Evolutionary conservation across 2,888 invertebrate genomes (phyloP).

Genomic region (Morinoia aosen): DNA sequence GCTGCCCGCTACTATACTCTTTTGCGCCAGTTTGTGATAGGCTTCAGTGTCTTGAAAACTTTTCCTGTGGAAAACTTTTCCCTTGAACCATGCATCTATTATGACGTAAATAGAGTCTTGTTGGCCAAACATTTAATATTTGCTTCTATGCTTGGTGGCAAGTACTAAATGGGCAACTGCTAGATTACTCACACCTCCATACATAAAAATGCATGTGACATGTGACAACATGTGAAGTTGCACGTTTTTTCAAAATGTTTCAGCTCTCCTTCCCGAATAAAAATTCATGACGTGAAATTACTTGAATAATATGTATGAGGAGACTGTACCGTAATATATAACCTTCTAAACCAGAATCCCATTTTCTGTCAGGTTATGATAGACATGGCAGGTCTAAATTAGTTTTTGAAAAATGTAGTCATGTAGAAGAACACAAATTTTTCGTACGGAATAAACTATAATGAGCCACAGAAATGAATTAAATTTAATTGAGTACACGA

Average conservation of each 20-base stretch:
- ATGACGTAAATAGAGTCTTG: too few relatives aligned
- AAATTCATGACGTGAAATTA: background rate
- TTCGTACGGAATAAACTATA: background rate
- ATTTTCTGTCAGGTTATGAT: background rate
- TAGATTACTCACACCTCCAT: too few relatives aligned
- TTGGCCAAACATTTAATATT: too few relatives aligned
- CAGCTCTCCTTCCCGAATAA: background rate
- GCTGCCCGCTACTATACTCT: too few relatives aligned
- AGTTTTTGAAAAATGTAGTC: background rate
- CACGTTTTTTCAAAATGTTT: background rate
- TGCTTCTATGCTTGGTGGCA: too few relatives aligned
- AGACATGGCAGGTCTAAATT: background rate
- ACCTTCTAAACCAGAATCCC: background rate
- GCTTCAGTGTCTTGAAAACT: too few relatives aligned
- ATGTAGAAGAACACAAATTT: background rate
- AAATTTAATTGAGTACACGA: background rate
- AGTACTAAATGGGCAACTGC: too few relatives aligned
- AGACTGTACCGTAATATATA: background rate
- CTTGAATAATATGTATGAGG: background rate
- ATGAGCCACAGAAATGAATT: background rate
- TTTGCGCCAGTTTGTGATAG: too few relatives aligned
- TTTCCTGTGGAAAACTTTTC: too few relatives aligned
- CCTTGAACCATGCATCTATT: too few relatives aligned
- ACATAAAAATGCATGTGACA: too few relatives aligned
- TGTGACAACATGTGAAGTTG: too few relatives aligned